These are phyloP conservation scores for Arenaria interpres DNA, from an alignment of 2,113 vertebrate species.

Conservation along the genomic window DNA sequence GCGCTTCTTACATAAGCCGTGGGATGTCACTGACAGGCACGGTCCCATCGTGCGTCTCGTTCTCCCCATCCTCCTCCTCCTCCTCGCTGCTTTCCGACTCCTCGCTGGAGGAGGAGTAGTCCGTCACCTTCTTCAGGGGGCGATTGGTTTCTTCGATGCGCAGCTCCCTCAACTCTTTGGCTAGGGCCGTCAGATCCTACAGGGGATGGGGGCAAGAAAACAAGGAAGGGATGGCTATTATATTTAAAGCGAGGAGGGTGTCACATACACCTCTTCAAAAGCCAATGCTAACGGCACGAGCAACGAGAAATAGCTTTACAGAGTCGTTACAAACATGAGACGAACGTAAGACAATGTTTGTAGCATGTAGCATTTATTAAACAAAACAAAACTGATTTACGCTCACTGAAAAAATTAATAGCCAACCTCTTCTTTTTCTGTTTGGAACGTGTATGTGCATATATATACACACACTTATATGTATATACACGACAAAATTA, in stretches of 20 bases:
- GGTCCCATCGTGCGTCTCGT: slow-evolving; percentile 88
- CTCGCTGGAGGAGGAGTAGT: slow-evolving; percentile 98
- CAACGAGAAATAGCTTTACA: slow-evolving; percentile 73
- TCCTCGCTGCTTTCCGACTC: slow-evolving; percentile 94
- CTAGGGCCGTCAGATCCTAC: slow-evolving; percentile 95
- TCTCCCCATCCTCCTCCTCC: slow-evolving; percentile 92
- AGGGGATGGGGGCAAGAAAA: slow-evolving; percentile 40
- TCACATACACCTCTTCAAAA: slow-evolving; percentile 60
- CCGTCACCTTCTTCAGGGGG: slow-evolving; percentile 94
- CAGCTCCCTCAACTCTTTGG: slow-evolving; percentile 94
- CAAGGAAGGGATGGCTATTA: neutral
- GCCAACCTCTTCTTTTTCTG: slow-evolving; percentile 65
- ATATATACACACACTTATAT: slow-evolving; percentile 59
- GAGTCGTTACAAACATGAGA: slow-evolving; percentile 75
- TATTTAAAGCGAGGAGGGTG: neutral
- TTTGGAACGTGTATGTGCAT: slow-evolving; percentile 66
- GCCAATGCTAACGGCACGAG: slow-evolving; percentile 72
- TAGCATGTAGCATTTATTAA: slow-evolving; percentile 74
- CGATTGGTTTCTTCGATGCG: slow-evolving; percentile 93
- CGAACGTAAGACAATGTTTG: slow-evolving; percentile 76
- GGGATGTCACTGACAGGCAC: slow-evolving; percentile 98
- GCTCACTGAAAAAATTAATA: slow-evolving; percentile 69
- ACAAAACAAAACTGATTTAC: slow-evolving; percentile 74
- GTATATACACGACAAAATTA: slow-evolving; percentile 63
- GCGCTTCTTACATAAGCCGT: slow-evolving; percentile 89